Percentiles rank a stretch among this genome's conserved stretches.
Conservation (phyloP, 2,888 invertebrate species). For the Nemoura dubitans region DNA sequence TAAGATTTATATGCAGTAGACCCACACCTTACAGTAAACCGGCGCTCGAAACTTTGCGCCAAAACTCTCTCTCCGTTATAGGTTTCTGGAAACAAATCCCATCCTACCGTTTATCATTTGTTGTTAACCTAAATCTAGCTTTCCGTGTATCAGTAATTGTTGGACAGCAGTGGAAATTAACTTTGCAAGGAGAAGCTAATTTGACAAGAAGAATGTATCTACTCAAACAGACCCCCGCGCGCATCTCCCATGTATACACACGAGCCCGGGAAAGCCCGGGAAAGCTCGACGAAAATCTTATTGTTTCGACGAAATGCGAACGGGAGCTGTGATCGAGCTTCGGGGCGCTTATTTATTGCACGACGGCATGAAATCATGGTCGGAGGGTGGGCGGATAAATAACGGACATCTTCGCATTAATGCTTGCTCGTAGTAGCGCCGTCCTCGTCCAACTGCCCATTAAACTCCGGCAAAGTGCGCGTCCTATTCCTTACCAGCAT, state of each 20-base stretch:
- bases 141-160: constrained; percentile 47
- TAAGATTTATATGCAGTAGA: constrained; percentile 48
- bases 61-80: constrained; percentile 29
- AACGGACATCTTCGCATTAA: constrained; percentile 46
- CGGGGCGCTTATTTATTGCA: constrained; percentile 46
- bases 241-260: neutral
- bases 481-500: constrained; percentile 20
- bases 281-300: neutral
- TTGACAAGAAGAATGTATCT: constrained; percentile 47
- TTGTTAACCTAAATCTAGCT: constrained; percentile 43
- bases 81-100: constrained; percentile 25
- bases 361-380: constrained; percentile 46
- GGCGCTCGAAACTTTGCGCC: constrained; percentile 33
- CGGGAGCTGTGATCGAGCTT: constrained; percentile 27
- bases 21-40: constrained; percentile 41
- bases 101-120: constrained; percentile 45
- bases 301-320: constrained; percentile 28
- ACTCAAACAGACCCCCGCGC: neutral
- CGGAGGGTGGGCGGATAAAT: constrained; percentile 37
- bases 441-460: constrained; percentile 28
- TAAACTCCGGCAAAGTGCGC: constrained; percentile 29
- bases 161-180: constrained; percentile 47
- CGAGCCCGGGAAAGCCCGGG: neutral
- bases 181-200: constrained; percentile 46
- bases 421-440: constrained; percentile 33